A percentile compares a stretch with the other conserved stretches of the same genome.
phyloP scores from a whole-genome alignment of 2,888 invertebrate genomes.

The Parnassius orleans region DNA sequence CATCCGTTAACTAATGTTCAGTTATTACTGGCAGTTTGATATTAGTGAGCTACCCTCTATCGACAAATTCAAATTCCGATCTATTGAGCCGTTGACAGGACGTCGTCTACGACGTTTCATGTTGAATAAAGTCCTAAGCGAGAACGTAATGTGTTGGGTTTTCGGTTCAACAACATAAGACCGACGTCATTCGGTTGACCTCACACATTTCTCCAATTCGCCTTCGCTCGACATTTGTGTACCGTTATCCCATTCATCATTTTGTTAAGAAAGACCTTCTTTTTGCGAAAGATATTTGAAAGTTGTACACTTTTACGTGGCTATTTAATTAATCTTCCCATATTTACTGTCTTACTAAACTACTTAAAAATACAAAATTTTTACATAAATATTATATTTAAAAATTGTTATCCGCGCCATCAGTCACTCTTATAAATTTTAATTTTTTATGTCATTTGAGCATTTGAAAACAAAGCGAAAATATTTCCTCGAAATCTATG shows the following conservation, averaged over 20 bases:
- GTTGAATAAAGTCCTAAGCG: slow-evolving; percentile 31
- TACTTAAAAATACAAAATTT: too few relatives aligned
- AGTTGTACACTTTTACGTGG: too few relatives aligned
- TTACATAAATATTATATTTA: too few relatives aligned
- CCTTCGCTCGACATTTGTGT: slow-evolving; percentile 59
- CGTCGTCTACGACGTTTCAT: slow-evolving; percentile 31
- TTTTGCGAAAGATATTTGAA: slow-evolving; percentile 38
- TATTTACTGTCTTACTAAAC: too few relatives aligned
- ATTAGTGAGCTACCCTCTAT: slow-evolving; percentile 7
- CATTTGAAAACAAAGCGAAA: too few relatives aligned
- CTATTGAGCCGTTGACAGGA: slow-evolving; percentile 45
- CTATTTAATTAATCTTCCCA: too few relatives aligned
- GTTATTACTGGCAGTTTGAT: slow-evolving; percentile 7
- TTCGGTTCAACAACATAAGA: slow-evolving; percentile 58
- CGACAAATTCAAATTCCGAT: slow-evolving; percentile 35
- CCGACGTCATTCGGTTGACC: slow-evolving; percentile 62
- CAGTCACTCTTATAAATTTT: too few relatives aligned
- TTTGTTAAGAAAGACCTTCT: slow-evolving; percentile 52
- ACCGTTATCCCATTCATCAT: slow-evolving; percentile 66
- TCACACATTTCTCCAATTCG: slow-evolving; percentile 62
- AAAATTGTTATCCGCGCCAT: too few relatives aligned
- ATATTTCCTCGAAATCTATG: too few relatives aligned
- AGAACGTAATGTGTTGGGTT: slow-evolving; percentile 32
- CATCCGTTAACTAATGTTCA: background rate
- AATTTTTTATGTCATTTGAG: too few relatives aligned